Evolutionary conservation across 2,888 invertebrate genomes (phyloP), one percentile per base, ranked within the genome.

Genomic region (Ernsta delagoae): DNA sequence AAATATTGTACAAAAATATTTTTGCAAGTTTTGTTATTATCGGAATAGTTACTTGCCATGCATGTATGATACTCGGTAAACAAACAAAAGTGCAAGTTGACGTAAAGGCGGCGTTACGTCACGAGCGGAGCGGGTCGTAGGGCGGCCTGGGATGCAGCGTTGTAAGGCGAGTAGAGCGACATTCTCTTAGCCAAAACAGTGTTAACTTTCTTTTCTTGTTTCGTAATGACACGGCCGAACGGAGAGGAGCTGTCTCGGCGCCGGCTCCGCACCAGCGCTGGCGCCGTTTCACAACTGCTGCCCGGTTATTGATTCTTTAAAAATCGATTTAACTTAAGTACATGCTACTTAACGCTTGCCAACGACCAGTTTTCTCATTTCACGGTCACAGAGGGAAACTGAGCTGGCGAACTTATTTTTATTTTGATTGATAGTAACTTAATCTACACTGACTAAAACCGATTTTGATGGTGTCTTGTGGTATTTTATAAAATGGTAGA

Each of bases 161-260:
- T 73, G 73, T 71, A 72, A 56, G 71, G 73, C 75, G 80, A 83
- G 79, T 80, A 79, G 83, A 83, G 83, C 79, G 84, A 84, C 83
- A 86, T 83, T 88, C 84, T 86, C 85, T 83, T 80, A 75, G 80
- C 78, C 77, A 81, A 83, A 88, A 24, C 24, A 24, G 24, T 24
- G 24, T 24, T 24, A 24, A 24, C 24, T 90, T 90, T 88, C 88
- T 83, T 90, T 90, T 90, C 85, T 84, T 79, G 88, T 91, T 89
- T 90, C 89, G 89, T 90, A 89, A 92, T 86, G 84, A 81, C 75
- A 87, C 85, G 87, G 83, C 81, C 82, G 82, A 87, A 78, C 82
- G 80, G 84, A 86, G 84, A 43, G 41, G 82, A 84, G 82, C 79
- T 59, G 69, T 57, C 81, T 80, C 83, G 82, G 79, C 79, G 82